These are phyloP conservation scores for Apodemia duryi DNA, from an alignment of 2,888 invertebrate species.

Conservation along the genomic window DNA sequence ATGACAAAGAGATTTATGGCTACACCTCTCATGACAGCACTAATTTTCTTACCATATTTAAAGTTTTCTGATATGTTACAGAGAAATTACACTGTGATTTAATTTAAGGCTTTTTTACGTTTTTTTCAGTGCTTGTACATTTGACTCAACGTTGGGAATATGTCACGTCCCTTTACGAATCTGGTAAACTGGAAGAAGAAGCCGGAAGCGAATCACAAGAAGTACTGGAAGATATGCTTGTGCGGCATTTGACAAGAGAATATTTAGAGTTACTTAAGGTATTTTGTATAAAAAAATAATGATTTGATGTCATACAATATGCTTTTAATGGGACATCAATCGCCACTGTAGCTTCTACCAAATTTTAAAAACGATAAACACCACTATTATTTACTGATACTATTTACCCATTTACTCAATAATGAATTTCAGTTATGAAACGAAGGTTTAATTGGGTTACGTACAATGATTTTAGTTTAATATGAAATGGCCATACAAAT, in stretches of 20 bases:
- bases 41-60: too few relatives aligned
- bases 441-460: too few relatives aligned
- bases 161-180: slow-evolving; percentile 86
- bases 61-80: too few relatives aligned
- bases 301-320: neutral
- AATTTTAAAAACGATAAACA: neutral
- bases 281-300: slow-evolving; percentile 13
- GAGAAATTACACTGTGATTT: neutral
- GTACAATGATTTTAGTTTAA: too few relatives aligned
- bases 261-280: slow-evolving; percentile 90
- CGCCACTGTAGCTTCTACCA: neutral
- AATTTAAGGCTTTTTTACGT: too few relatives aligned
- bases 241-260: slow-evolving; percentile 91
- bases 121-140: slow-evolving; percentile 80
- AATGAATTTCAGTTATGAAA: too few relatives aligned
- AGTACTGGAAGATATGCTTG: slow-evolving; percentile 91
- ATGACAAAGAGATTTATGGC: too few relatives aligned
- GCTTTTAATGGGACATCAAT: neutral
- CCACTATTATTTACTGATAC: too few relatives aligned
- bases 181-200: slow-evolving; percentile 87
- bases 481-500: too few relatives aligned
- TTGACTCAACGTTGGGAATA: slow-evolving; percentile 89
- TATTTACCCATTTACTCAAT: too few relatives aligned
- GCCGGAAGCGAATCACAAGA: slow-evolving; percentile 88
- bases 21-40: too few relatives aligned